A percentile compares a stretch with the other conserved stretches of the same genome.
These are phyloP conservation scores for Prostheceraeus crozeri DNA, from an alignment of 2,888 invertebrate species.

Conservation along the genomic window DNA sequence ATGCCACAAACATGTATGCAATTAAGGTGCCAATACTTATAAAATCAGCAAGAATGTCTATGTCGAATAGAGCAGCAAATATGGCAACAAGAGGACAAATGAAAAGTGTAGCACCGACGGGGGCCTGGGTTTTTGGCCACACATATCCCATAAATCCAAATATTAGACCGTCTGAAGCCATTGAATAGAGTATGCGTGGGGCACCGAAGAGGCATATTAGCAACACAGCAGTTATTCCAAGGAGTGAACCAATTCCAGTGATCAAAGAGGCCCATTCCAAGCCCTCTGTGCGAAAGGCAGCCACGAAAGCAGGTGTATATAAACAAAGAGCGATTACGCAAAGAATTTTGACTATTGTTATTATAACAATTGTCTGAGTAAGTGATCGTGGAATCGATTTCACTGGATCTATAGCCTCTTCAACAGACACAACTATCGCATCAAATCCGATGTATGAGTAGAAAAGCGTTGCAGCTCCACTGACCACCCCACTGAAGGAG, in stretches of 20 bases:
- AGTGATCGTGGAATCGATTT: conserved; percentile 56
- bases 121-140: conserved; percentile 67
- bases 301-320: conserved; percentile 45
- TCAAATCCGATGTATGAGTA: conserved; percentile 58
- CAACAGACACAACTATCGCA: conserved; percentile 56
- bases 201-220: conserved; percentile 75
- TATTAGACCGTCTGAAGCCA: conserved; percentile 78
- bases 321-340: conserved; percentile 23
- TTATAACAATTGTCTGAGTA: conserved; percentile 23
- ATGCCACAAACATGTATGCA: conserved; percentile 85
- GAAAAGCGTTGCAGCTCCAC: conserved; percentile 57
- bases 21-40: conserved; percentile 73
- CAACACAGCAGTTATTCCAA: conserved; percentile 51
- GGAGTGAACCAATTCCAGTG: conserved; percentile 50
- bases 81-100: conserved; percentile 55
- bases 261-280: conserved; percentile 51
- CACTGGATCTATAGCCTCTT: conserved; percentile 55
- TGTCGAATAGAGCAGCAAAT: conserved; percentile 75
- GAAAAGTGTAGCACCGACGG: conserved; percentile 48
- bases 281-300: conserved; percentile 48
- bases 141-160: conserved; percentile 67
- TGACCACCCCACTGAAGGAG: conserved; percentile 54
- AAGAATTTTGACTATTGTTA: conserved; percentile 31
- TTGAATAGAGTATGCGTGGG: conserved; percentile 77
- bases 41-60: conserved; percentile 81